Conservation (phyloP, 2,113 vertebrate species). For the Carassius auratus region DNA sequence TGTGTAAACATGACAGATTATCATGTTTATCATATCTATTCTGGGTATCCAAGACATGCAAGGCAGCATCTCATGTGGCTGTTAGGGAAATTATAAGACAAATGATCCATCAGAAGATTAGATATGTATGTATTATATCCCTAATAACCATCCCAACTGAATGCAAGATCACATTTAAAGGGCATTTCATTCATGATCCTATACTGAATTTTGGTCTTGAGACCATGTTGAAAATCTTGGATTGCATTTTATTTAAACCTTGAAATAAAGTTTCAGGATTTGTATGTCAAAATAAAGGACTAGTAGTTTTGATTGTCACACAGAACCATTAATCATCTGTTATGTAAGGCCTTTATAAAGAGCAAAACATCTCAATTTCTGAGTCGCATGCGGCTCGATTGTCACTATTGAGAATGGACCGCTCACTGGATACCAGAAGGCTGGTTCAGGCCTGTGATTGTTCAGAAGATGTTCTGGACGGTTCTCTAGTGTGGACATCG, state of each 20-base stretch:
- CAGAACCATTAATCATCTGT: not conserved
- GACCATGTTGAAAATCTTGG: no score
- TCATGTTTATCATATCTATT: not conserved
- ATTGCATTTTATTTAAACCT: not conserved
- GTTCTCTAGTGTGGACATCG: conserved; percentile 29
- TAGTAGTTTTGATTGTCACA: not conserved
- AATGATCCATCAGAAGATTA: not conserved
- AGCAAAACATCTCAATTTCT: not conserved
- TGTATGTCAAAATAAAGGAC: no score
- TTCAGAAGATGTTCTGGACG: not conserved
- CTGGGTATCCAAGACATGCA: not conserved
- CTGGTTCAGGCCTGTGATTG: conserved; percentile 5
- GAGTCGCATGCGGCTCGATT: not conserved
- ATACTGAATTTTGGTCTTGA: not conserved
- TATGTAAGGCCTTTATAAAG: no score
- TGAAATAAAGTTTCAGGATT: no score
- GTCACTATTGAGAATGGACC: no score
- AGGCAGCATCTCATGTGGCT: no score
- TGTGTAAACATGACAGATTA: not conserved
- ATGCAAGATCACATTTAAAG: not conserved
- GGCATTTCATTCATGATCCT: not conserved
- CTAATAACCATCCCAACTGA: not conserved
- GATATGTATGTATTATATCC: not conserved
- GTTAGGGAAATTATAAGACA: not conserved
- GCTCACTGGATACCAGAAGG: not conserved